Evolutionary conservation across 2,797 vertebrate species (phyloP), one percentile per base, ranked within the genome.

Genomic region (Austrolebias charrua): DNA sequence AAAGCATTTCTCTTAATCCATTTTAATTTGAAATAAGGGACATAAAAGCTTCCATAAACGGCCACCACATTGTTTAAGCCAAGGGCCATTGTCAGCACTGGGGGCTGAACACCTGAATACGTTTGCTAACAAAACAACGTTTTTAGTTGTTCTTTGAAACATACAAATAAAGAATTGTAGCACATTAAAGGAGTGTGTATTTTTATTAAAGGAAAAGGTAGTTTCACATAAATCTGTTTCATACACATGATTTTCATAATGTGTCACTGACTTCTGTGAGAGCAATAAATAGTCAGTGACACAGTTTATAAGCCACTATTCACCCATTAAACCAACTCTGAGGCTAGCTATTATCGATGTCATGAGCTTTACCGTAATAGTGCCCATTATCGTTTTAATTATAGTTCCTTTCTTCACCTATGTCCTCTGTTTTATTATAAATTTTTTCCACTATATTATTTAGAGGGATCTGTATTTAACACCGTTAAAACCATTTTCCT

Each of bases 81-180:
- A 24, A 24, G 24, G 3, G 24, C 24, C 24, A 24, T 24, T 24
- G 24, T 24, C 24, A 24, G 24, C 24, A 24, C 2, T 24, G 24
- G 24, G 24, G 24, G 24, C 24, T 24, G 24, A 24, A 63, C 45
- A 48, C 57, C 70, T 71, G 49, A 78, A 60, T 50, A 64, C 51
- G 61, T 71, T 73, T 38, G 79, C 69, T 76, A 75, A 62, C 76
- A 77, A 72, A 19, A 16, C 16, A 12, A 18, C 11, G 57, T 73
- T 77, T 79, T 54, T 12, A 75, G 80, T 73, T 66, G 45, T 59
- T 70, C 65, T 85, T 73, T 84, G 73, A 74, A 67, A 49, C 31
- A 16, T 42, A 8, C 49, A 66, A 63, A 54, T 73, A 71, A 76
- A 81, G 38, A 31, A 71, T 44, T 20, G 58, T 3, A 33, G 53